Conservation (phyloP, 2,888 invertebrate genomes). For the Nephrocerus scutellatus region DNA sequence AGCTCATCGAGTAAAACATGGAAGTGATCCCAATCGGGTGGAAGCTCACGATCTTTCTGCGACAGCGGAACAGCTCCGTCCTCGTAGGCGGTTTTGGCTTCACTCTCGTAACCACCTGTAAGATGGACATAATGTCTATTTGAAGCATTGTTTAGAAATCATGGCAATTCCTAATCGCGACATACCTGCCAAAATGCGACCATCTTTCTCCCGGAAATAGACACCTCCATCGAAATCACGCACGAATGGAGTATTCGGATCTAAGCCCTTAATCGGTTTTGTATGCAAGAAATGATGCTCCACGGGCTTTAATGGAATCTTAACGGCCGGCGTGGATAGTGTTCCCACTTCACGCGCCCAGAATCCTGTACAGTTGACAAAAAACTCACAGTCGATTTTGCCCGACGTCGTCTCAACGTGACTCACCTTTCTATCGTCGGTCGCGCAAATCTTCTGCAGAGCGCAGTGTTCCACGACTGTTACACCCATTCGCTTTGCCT, state of each 20-base stretch:
- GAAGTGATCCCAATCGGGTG: conserved; percentile 96
- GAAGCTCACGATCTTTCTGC: conserved; percentile 59
- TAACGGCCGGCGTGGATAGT: conserved; percentile 75
- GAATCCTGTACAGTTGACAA: conserved; percentile 93
- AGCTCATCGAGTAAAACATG: conserved; percentile 80
- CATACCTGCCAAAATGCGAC: conserved; percentile 63
- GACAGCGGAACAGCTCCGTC: conserved; percentile 61
- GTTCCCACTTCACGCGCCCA: conserved; percentile 90
- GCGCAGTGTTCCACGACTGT: conserved; percentile 72
- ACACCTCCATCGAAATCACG: conserved; percentile 82
- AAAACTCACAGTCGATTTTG: conserved; percentile 70
- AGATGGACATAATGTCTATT: too few relatives aligned
- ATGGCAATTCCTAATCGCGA: background rate
- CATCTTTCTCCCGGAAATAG: conserved; percentile 78
- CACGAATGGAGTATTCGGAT: conserved; percentile 79
- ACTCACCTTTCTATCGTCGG: conserved; percentile 59
- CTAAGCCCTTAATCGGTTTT: conserved; percentile 63
- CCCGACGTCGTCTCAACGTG: conserved; percentile 74
- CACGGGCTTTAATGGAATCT: conserved; percentile 83
- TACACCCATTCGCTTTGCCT: conserved; percentile 63
- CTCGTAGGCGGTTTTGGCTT: conserved; percentile 85
- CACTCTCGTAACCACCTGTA: conserved; percentile 84
- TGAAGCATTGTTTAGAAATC: background rate
- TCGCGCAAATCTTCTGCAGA: conserved; percentile 61
- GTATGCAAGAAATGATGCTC: conserved; percentile 92